These are phyloP conservation scores for Oplegnathus fasciatus DNA, from an alignment of 2,113 vertebrate species.

Conservation along the genomic window DNA sequence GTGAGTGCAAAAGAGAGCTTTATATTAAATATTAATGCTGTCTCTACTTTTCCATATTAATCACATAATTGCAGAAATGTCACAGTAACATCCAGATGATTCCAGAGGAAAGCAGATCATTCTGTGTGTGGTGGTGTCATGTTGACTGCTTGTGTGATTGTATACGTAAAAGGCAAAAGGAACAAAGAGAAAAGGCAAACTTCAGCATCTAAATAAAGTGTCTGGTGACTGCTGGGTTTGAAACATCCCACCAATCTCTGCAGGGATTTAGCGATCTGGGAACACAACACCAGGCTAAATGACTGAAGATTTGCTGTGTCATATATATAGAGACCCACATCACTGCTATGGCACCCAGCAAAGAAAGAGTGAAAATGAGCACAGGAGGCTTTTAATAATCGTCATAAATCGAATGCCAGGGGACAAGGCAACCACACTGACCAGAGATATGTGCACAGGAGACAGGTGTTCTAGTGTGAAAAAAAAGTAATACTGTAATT, in stretches of 20 bases:
- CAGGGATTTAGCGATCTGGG: constrained; percentile 69
- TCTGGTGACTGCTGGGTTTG: constrained; percentile 29
- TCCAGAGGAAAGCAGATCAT: neutral
- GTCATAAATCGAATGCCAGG: constrained; percentile 5
- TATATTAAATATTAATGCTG: neutral
- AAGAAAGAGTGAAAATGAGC: constrained; percentile 50
- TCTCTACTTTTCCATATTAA: neutral
- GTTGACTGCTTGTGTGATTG: neutral
- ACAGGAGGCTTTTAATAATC: constrained; percentile 53
- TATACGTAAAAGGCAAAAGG: neutral
- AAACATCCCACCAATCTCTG: constrained; percentile 66
- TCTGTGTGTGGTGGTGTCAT: neutral
- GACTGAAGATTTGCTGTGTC: constrained; percentile 71
- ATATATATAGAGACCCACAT: constrained; percentile 71
- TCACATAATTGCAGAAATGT: neutral
- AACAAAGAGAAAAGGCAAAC: constrained; percentile 52
- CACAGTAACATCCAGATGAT: neutral
- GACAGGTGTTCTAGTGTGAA: neutral
- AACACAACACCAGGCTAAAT: constrained; percentile 76
- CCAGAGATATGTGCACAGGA: neutral
- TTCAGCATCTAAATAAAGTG: constrained; percentile 72
- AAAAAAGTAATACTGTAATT: neutral
- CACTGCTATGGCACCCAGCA: constrained; percentile 26
- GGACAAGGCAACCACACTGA: constrained; percentile 22
- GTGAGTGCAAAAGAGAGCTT: neutral